A percentile compares a stretch with the other conserved stretches of the same genome.
These are phyloP conservation scores for Drosophila nigromelanica DNA, from an alignment of 1,140 invertebrate species.

Conservation along the genomic window DNA sequence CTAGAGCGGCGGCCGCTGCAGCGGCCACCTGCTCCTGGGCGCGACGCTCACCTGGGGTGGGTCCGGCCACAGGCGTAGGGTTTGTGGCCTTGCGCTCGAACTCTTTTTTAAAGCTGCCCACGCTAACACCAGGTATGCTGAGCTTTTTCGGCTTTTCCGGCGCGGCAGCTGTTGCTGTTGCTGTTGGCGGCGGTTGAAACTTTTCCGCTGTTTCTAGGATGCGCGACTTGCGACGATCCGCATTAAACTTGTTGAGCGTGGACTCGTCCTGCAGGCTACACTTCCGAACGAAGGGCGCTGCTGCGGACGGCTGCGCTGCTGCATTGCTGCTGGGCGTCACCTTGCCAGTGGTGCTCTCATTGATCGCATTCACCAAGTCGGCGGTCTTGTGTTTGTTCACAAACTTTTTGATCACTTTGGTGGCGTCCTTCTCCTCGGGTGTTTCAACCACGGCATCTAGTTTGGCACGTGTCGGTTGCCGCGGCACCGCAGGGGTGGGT, in stretches of 20 bases:
- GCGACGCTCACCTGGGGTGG: conserved; percentile 66
- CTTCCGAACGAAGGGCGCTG: conserved; percentile 67
- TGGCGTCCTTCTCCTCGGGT: conserved; percentile 72
- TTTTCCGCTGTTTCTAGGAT: conserved; percentile 90
- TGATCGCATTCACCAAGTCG: conserved; percentile 80
- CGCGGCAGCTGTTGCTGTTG: conserved; percentile 57
- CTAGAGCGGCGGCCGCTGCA: conserved; percentile 74
- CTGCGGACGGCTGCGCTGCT: conserved; percentile 20
- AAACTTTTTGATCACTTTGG: conserved; percentile 82
- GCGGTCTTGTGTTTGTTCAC: conserved; percentile 80
- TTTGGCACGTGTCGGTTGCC: conserved; percentile 58
- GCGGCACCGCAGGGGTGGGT: conserved; percentile 31
- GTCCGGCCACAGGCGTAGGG: conserved; percentile 83
- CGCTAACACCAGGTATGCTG: conserved; percentile 91
- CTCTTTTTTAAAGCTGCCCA: conserved; percentile 92
- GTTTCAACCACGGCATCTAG: conserved; percentile 73
- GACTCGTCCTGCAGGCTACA: conserved; percentile 83
- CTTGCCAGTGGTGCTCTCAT: conserved; percentile 60
- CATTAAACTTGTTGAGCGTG: conserved; percentile 77
- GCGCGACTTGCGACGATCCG: conserved; percentile 86
- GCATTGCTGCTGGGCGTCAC: conserved; percentile 2
- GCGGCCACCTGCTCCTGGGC: conserved; percentile 73
- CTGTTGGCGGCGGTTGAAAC: conserved; percentile 85
- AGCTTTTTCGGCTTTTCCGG: conserved; percentile 90
- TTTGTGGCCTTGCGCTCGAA: conserved; percentile 91